Conservation (phyloP, 2,888 invertebrate species). For the Tiliacea aurago region DNA sequence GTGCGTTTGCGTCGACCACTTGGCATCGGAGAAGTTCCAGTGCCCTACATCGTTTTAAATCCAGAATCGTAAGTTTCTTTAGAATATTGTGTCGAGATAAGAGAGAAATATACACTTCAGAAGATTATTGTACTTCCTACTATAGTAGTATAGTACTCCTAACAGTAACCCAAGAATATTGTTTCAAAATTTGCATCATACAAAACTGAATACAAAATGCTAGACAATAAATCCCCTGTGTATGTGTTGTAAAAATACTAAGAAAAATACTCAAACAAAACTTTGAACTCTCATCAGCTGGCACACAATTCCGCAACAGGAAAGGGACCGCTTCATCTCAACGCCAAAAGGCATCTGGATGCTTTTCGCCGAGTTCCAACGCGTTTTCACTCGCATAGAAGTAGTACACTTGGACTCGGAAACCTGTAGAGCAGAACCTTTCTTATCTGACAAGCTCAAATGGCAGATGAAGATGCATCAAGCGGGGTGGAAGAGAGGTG, state of each 20-base stretch:
- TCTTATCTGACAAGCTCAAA: slow-evolving; percentile 93
- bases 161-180: not conserved
- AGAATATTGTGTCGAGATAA: not conserved
- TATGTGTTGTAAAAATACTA: not conserved
- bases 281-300: slow-evolving; percentile 84
- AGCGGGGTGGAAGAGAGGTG: slow-evolving; percentile 96
- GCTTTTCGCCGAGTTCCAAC: slow-evolving; percentile 95
- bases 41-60: slow-evolving; percentile 73
- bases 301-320: slow-evolving; percentile 94
- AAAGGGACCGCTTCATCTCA: slow-evolving; percentile 93
- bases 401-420: slow-evolving; percentile 96
- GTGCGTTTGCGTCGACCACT: slow-evolving; percentile 79
- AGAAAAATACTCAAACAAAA: not conserved
- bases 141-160: too few relatives aligned
- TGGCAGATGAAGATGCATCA: slow-evolving; percentile 97
- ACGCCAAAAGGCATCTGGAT: slow-evolving; percentile 95
- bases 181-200: not conserved
- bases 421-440: slow-evolving; percentile 96
- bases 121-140: too few relatives aligned
- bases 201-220: too few relatives aligned
- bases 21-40: slow-evolving; percentile 72
- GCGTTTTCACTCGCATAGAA: slow-evolving; percentile 95
- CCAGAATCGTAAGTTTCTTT: slow-evolving; percentile 69
- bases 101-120: not conserved
- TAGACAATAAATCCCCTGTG: not conserved